Conservation (phyloP, 1,140 invertebrate genomes). For the Drosophila burlai region DNA sequence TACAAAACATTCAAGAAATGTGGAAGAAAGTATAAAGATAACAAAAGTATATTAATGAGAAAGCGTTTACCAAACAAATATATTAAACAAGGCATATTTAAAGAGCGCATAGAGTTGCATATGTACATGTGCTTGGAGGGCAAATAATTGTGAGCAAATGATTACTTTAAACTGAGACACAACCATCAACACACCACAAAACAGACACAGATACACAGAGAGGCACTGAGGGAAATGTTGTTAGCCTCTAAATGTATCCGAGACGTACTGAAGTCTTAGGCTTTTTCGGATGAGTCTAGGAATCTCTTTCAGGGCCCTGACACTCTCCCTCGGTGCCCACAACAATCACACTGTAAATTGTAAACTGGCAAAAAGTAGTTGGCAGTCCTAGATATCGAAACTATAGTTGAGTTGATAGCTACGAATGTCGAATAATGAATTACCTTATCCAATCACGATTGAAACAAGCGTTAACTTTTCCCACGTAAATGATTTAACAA, state of each 20-base stretch:
- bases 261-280: not conserved
- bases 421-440: slow-evolving; percentile 29
- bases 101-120: slow-evolving; percentile 57
- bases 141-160: slow-evolving; percentile 70
- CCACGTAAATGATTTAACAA: slow-evolving; percentile 77
- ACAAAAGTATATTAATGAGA: slow-evolving; percentile 61
- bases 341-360: slow-evolving; percentile 65
- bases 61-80: slow-evolving; percentile 52
- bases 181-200: slow-evolving; percentile 12
- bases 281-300: not conserved
- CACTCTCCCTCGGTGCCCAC: not conserved
- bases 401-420: slow-evolving; percentile 50
- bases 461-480: slow-evolving; percentile 79
- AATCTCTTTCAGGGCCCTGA: not conserved
- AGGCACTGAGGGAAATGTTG: slow-evolving; percentile 1
- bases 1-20: slow-evolving; percentile 53
- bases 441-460: slow-evolving; percentile 28
- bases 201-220: slow-evolving; percentile 12
- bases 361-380: slow-evolving; percentile 69
- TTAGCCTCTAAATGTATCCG: not conserved
- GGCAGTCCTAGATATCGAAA: slow-evolving; percentile 47
- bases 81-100: slow-evolving; percentile 65
- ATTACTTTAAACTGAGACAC: slow-evolving; percentile 66
- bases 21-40: slow-evolving; percentile 46
- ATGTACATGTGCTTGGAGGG: slow-evolving; percentile 56